phyloP scores from a whole-genome alignment of 2,113 vertebrate species.

The Taxidea taxus region DNA sequence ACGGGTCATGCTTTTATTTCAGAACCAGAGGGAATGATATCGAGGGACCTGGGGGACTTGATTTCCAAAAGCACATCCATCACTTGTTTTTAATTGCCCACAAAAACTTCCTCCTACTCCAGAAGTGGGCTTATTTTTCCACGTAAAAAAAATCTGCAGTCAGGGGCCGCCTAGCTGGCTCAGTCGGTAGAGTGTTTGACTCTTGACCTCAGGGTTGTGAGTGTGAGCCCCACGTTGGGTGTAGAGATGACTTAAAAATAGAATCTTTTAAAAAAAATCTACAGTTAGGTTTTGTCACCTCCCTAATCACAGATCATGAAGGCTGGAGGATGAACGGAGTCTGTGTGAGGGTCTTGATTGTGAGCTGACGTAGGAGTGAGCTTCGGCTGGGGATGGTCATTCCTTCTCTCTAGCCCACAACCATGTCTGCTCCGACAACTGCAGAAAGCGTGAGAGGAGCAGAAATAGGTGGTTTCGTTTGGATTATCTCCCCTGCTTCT shows the following conservation, averaged over 20 bases:
- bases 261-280: not conserved
- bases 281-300: not conserved
- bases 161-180: not conserved
- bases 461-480: not conserved
- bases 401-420: not conserved
- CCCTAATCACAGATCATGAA: not conserved
- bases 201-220: not conserved
- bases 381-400: not conserved
- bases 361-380: not conserved
- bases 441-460: not conserved
- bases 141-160: not conserved
- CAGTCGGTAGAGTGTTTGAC: not conserved
- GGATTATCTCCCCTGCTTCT: not conserved
- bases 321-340: not conserved
- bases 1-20: not conserved
- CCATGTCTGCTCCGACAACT: not conserved
- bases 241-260: not conserved
- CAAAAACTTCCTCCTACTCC: not conserved
- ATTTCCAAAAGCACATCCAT: not conserved
- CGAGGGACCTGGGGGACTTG: too few species aligned
- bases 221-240: not conserved
- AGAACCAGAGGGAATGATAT: not conserved
- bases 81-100: not conserved
- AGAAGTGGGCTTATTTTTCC: not conserved
- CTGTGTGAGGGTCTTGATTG: not conserved